Conservation (phyloP, 2,113 vertebrate species). For the Grammomys dolichurus region DNA sequence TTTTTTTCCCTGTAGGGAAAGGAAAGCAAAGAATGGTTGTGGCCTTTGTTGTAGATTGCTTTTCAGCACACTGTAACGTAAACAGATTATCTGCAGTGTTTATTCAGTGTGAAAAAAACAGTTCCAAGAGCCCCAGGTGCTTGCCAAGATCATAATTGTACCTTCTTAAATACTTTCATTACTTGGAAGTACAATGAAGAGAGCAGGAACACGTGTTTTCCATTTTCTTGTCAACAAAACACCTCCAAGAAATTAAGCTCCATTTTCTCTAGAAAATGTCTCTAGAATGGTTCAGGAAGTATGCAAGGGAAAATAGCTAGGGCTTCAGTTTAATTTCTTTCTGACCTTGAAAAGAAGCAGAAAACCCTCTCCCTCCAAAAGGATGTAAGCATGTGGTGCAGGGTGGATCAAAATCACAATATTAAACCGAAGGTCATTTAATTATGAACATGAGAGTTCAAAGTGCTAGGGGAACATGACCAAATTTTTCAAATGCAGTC, state of each 20-base stretch:
- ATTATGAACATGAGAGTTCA: not conserved
- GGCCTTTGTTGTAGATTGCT: slow-evolving; percentile 87
- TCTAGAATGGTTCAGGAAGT: slow-evolving; percentile 58
- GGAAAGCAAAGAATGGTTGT: slow-evolving; percentile 81
- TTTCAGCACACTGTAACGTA: slow-evolving; percentile 85
- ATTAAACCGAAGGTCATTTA: not conserved
- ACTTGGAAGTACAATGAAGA: slow-evolving; percentile 88
- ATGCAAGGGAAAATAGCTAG: slow-evolving; percentile 36
- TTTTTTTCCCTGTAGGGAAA: slow-evolving; percentile 73
- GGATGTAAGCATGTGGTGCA: not conserved
- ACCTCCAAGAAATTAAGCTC: slow-evolving; percentile 90
- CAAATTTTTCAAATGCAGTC: not conserved
- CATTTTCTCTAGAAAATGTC: slow-evolving; percentile 86
- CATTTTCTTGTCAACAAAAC: slow-evolving; percentile 91
- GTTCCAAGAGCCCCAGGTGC: slow-evolving; percentile 90
- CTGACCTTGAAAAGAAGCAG: slow-evolving; percentile 61
- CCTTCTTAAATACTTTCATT: slow-evolving; percentile 92
- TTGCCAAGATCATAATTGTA: slow-evolving; percentile 92
- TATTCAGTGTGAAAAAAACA: slow-evolving; percentile 90
- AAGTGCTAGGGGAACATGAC: not conserved
- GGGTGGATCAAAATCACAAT: not conserved
- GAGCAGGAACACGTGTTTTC: slow-evolving; percentile 88
- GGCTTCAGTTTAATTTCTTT: slow-evolving; percentile 62
- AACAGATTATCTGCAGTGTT: slow-evolving; percentile 90
- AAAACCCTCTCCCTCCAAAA: not conserved